A percentile compares a stretch with the other conserved stretches of the same genome.
These are phyloP conservation scores for Eunapius fragilis DNA, from an alignment of 37 sponge, comb jelly and placozoan species.

Conservation along the genomic window DNA sequence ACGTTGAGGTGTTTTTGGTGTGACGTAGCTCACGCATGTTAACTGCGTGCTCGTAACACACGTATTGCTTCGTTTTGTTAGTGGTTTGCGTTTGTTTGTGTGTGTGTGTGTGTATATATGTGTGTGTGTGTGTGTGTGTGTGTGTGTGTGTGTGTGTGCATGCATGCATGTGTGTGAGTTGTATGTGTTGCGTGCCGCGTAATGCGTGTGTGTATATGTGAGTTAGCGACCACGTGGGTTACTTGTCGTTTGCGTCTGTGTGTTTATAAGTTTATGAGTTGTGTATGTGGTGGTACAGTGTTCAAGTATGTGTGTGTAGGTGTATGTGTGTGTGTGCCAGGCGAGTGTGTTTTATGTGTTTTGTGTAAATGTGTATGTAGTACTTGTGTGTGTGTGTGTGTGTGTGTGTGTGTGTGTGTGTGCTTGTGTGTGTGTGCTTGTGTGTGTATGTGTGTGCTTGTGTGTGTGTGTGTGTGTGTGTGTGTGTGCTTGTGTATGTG, in stretches of 20 bases:
- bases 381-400: background rate
- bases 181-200: background rate
- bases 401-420: slow-evolving; percentile 33
- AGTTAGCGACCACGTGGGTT: too few relatives aligned
- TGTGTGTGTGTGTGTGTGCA: background rate
- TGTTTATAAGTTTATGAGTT: too few relatives aligned
- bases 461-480: background rate
- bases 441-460: slow-evolving; percentile 3
- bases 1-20: too few relatives aligned
- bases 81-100: background rate
- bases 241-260: too few relatives aligned
- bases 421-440: slow-evolving; percentile 49
- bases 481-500: slow-evolving; percentile 25
- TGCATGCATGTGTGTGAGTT: background rate
- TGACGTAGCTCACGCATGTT: too few relatives aligned
- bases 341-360: too few relatives aligned
- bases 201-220: too few relatives aligned
- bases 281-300: too few relatives aligned
- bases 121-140: background rate
- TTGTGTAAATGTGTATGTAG: background rate
- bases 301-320: background rate
- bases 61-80: too few relatives aligned
- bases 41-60: too few relatives aligned
- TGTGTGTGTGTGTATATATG: background rate
- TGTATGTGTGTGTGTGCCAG: too few relatives aligned